Percentiles rank a stretch among this genome's conserved stretches.
phyloP scores from a whole-genome alignment of 2,888 invertebrate species.

The Perithous albicinctus region DNA sequence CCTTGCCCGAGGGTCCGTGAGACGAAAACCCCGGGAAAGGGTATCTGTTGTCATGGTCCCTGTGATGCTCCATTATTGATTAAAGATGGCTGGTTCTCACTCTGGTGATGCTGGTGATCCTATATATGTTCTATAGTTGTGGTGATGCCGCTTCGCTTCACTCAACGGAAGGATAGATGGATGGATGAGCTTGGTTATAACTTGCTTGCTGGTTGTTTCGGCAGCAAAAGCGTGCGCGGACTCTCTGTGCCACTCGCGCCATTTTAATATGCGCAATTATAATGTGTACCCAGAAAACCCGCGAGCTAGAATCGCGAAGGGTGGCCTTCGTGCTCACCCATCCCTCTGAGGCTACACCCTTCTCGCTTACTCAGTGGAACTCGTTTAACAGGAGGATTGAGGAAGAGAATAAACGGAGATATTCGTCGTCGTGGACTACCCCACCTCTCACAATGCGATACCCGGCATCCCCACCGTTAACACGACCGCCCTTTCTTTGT shows the following conservation, averaged over 20 bases:
- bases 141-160: slow-evolving; percentile 15
- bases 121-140: slow-evolving; percentile 19
- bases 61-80: slow-evolving; percentile 85
- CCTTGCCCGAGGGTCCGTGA: slow-evolving; percentile 81
- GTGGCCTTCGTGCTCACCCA: background rate
- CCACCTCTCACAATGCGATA: slow-evolving; percentile 48
- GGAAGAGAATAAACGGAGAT: slow-evolving; percentile 36
- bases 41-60: slow-evolving; percentile 85
- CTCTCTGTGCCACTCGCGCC: slow-evolving; percentile 75
- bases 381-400: slow-evolving; percentile 56
- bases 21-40: slow-evolving; percentile 79
- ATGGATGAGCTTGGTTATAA: background rate
- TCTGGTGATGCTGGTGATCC: slow-evolving; percentile 39
- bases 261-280: slow-evolving; percentile 85
- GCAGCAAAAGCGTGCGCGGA: slow-evolving; percentile 68
- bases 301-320: slow-evolving; percentile 26
- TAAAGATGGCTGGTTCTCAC: slow-evolving; percentile 83
- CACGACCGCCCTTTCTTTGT: slow-evolving; percentile 77
- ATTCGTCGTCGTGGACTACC: slow-evolving; percentile 37
- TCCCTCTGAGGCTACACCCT: slow-evolving; percentile 13
- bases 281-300: slow-evolving; percentile 79
- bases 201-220: slow-evolving; percentile 68
- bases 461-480: slow-evolving; percentile 59
- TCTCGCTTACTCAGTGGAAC: slow-evolving; percentile 45
- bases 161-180: background rate